Evolutionary conservation across 2,113 vertebrate species (phyloP), one percentile per base, ranked within the genome.

Genomic region (Fulmarus glacialis): DNA sequence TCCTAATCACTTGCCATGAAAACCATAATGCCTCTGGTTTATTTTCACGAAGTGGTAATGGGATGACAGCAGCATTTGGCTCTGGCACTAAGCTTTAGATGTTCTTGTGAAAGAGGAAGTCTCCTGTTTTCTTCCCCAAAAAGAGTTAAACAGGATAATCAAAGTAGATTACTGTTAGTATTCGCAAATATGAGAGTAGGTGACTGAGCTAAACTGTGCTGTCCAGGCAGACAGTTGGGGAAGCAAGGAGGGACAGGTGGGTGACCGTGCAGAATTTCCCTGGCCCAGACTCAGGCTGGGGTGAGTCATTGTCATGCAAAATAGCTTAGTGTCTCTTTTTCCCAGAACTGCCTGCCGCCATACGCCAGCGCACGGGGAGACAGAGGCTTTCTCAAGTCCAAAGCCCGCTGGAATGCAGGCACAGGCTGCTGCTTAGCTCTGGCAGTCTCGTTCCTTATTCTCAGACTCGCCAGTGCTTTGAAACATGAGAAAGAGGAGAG

Each of bases 331-430:
- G 64, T 55, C 17, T 86, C 42, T 53, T 67, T 89, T 95, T 87
- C 87, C 89, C 92, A 90, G 92, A 89, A 81, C 30, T 92, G 94
- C 68, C 82, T 82, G 80, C 67, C 5, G 45, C 71, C 75, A 0
- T 47, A 21, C 0, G 34, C 78, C 94, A 93, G 92, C 6, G 0
- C 15, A 0, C 6, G 11, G 86, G 63, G 77, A 89, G 73, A 85
- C 43, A 42, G 81, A 78, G 77, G 14, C 77, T 72, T 72, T 60
- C 68, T 91, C 27, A 9, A 1, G 4, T 82, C 91, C 91, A 91
- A 8, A 94, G 87, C 95, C 93, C 20, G 1, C 93, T 93, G 97
- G 95, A 97, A 97, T 84, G 93, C 66, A 85, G 87, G 95, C 91
- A 15, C 81, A 29, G 87, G 56, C 94, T 82, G 75, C 80, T 84